Conservation (phyloP, 2,888 invertebrate species). For the Nemurella pictetii region DNA sequence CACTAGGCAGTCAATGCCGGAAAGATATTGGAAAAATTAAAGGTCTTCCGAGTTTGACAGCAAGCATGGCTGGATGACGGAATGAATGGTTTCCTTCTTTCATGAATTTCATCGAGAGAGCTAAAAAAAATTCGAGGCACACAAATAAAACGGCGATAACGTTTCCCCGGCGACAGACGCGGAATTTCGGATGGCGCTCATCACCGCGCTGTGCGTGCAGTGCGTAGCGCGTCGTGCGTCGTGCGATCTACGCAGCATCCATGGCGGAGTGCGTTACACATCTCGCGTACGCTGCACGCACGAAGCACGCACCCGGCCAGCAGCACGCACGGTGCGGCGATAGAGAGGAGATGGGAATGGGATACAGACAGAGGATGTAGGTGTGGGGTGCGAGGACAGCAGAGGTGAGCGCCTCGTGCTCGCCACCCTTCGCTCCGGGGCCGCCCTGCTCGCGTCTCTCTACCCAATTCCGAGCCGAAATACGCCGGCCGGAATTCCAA, state of each 20-base stretch:
- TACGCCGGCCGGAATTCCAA: conserved; percentile 18
- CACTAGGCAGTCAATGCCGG: too few relatives aligned
- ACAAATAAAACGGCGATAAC: not conserved
- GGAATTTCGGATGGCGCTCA: too few relatives aligned
- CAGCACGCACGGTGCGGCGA: too few relatives aligned
- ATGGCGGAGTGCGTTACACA: not conserved
- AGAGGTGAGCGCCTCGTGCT: too few relatives aligned
- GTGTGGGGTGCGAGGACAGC: too few relatives aligned
- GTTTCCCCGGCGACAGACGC: too few relatives aligned
- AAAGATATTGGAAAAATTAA: not conserved
- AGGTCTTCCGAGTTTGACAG: not conserved
- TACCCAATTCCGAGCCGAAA: conserved; percentile 13
- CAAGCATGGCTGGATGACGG: not conserved
- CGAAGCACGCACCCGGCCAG: not conserved
- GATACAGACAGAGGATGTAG: too few relatives aligned
- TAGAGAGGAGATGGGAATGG: too few relatives aligned
- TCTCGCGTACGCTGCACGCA: not conserved
- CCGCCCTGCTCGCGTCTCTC: too few relatives aligned
- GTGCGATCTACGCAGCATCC: not conserved
- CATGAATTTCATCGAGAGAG: not conserved
- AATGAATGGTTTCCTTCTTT: not conserved
- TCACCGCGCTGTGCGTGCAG: too few relatives aligned
- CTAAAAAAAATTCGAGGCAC: not conserved
- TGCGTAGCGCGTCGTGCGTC: too few relatives aligned
- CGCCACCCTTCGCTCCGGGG: too few relatives aligned